Conservation (phyloP, 2,113 vertebrate species). For the Anolis carolinensis region DNA sequence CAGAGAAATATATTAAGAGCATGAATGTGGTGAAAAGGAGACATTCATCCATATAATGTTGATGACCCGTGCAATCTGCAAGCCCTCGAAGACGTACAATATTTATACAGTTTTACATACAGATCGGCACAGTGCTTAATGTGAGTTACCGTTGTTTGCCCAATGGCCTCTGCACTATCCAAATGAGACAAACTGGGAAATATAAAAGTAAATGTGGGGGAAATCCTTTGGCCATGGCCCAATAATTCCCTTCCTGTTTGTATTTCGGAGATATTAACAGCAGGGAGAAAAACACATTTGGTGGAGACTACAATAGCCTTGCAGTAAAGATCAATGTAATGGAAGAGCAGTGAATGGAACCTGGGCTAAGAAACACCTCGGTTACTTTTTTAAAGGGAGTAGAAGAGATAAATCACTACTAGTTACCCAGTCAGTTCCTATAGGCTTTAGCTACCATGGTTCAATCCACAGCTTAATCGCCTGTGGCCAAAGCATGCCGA, state of each 20-base stretch:
- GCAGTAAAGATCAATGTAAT: not conserved
- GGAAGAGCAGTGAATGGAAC: not conserved
- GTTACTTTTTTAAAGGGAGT: not conserved
- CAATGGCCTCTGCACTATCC: not conserved
- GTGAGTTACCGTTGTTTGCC: not conserved
- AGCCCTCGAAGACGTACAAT: not conserved
- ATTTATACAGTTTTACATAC: not conserved
- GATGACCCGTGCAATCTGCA: not conserved
- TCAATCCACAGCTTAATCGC: not conserved
- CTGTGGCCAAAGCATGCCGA: not conserved
- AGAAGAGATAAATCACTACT: not conserved
- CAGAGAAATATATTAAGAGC: conserved; percentile 8
- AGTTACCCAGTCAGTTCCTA: not conserved
- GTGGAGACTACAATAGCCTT: not conserved
- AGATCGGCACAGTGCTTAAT: not conserved
- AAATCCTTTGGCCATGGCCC: not conserved
- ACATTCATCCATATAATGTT: not conserved
- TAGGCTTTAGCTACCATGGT: not conserved
- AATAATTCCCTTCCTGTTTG: conserved; percentile 9
- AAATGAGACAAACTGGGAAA: not conserved
- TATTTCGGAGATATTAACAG: not conserved
- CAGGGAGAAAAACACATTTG: not conserved
- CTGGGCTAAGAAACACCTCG: not conserved
- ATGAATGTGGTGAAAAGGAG: not conserved
- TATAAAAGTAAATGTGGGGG: not conserved